phyloP scores from a whole-genome alignment of 2,797 vertebrate genomes.

The Scomberomorus guttatus region DNA sequence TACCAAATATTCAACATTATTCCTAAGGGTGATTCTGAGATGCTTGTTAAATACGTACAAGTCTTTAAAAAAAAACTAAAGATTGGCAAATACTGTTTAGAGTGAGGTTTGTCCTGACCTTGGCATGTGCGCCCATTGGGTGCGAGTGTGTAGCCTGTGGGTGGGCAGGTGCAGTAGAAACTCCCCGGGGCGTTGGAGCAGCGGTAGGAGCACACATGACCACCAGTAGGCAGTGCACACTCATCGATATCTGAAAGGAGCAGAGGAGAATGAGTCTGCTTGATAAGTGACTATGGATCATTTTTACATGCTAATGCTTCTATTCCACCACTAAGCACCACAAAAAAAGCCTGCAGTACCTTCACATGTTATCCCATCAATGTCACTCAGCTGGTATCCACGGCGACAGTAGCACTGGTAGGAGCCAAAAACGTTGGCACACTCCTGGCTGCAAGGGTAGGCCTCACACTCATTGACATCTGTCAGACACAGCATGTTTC shows the following conservation, averaged over 20 bases:
- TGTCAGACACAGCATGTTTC: conserved; percentile 52
- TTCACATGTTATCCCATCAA: conserved; percentile 91
- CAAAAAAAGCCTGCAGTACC: conserved; percentile 76
- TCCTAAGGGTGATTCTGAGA: neutral
- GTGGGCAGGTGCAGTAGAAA: conserved; percentile 92
- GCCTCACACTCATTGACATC: conserved; percentile 92
- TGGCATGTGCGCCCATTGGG: conserved; percentile 91
- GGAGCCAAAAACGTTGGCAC: conserved; percentile 92
- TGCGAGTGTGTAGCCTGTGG: conserved; percentile 87
- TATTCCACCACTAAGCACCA: neutral
- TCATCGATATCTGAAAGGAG: conserved; percentile 91
- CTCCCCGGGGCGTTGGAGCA: conserved; percentile 92
- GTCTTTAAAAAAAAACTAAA: neutral
- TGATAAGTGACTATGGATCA: too few species aligned
- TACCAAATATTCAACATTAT: neutral
- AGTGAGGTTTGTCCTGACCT: conserved; percentile 78
- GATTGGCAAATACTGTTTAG: neutral
- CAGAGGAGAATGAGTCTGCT: neutral
- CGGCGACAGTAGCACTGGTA: conserved; percentile 95
- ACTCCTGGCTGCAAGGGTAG: conserved; percentile 93
- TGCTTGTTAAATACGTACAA: neutral
- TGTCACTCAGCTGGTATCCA: conserved; percentile 92
- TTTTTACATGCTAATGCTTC: too few species aligned
- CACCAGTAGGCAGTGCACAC: conserved; percentile 90
- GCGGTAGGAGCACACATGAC: conserved; percentile 91